phyloP scores from a whole-genome alignment of 2,888 invertebrate genomes.

The Disparrhopalites patrizii region DNA sequence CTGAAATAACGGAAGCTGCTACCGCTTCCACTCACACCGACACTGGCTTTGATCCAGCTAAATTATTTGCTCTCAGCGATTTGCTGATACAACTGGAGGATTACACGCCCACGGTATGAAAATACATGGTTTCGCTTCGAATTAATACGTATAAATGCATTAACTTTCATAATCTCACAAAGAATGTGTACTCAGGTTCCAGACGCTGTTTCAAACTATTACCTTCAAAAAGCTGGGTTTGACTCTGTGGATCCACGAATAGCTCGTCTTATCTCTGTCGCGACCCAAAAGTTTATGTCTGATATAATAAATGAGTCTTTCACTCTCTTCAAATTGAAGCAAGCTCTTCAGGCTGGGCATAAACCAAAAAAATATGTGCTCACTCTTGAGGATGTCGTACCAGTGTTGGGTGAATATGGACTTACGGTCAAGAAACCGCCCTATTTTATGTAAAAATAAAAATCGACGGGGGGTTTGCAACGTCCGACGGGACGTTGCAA shows the following conservation, averaged over 20 bases:
- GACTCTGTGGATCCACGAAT: constrained; percentile 87
- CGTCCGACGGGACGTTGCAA: no score
- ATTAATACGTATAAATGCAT: no score
- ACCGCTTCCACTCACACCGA: no score
- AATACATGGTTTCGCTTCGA: no score
- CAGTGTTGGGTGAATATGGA: constrained; percentile 92
- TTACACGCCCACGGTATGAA: constrained; percentile 78
- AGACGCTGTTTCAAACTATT: constrained; percentile 87
- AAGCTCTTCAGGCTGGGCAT: constrained; percentile 61
- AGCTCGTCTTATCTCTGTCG: constrained; percentile 86
- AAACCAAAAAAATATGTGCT: constrained; percentile 68
- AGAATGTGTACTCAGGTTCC: constrained; percentile 63
- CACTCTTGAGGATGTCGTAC: constrained; percentile 92
- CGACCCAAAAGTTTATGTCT: constrained; percentile 95
- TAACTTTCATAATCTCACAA: no score
- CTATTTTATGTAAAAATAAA: constrained; percentile 80
- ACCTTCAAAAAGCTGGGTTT: constrained; percentile 85
- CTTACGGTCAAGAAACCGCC: constrained; percentile 91
- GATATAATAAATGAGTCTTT: constrained; percentile 96
- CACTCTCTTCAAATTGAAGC: constrained; percentile 91
- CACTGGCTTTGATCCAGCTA: no score
- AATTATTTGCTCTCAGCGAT: constrained; percentile 79
- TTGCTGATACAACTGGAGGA: constrained; percentile 89
- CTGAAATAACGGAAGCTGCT: no score
- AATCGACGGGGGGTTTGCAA: no score